A percentile compares a stretch with the other conserved stretches of the same genome.
Evolutionary conservation across 2,888 invertebrate species (phyloP).

Genomic region (Athrips mouffetella): DNA sequence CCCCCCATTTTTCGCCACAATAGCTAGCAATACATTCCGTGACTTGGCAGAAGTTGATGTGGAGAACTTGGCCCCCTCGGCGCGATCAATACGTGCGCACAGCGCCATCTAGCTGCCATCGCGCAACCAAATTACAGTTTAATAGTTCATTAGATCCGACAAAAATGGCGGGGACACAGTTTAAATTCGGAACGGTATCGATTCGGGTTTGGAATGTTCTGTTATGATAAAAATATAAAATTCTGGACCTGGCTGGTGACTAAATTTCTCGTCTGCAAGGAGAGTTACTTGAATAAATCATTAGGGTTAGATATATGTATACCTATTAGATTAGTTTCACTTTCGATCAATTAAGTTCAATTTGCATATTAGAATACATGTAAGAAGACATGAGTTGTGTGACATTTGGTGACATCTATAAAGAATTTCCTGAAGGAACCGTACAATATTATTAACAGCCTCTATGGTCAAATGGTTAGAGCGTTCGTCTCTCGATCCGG

Average conservation of each 20-base stretch:
- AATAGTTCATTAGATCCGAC: conserved; percentile 78
- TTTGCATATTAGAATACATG: too few relatives aligned
- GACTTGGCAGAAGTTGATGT: conserved; percentile 74
- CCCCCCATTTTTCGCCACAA: conserved; percentile 76
- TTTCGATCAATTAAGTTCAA: too few relatives aligned
- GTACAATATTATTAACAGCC: too few relatives aligned
- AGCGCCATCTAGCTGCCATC: conserved; percentile 70
- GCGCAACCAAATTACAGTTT: conserved; percentile 78
- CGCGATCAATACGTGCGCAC: conserved; percentile 75
- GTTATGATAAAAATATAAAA: background rate
- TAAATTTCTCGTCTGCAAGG: too few relatives aligned
- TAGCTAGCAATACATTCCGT: conserved; percentile 76
- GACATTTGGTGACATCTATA: too few relatives aligned
- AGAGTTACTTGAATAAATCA: too few relatives aligned
- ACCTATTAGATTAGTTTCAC: too few relatives aligned
- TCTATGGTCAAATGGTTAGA: too few relatives aligned
- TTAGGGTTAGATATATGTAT: too few relatives aligned
- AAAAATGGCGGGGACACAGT: conserved; percentile 75
- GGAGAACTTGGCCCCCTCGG: conserved; percentile 62
- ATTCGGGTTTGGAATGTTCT: conserved; percentile 38
- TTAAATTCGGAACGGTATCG: conserved; percentile 75
- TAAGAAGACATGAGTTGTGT: too few relatives aligned
- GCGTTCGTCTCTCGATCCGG: too few relatives aligned
- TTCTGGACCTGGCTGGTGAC: background rate
- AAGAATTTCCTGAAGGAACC: too few relatives aligned